Conservation (phyloP, 2,113 vertebrate species). For the Neolamprologus sp. region DNA sequence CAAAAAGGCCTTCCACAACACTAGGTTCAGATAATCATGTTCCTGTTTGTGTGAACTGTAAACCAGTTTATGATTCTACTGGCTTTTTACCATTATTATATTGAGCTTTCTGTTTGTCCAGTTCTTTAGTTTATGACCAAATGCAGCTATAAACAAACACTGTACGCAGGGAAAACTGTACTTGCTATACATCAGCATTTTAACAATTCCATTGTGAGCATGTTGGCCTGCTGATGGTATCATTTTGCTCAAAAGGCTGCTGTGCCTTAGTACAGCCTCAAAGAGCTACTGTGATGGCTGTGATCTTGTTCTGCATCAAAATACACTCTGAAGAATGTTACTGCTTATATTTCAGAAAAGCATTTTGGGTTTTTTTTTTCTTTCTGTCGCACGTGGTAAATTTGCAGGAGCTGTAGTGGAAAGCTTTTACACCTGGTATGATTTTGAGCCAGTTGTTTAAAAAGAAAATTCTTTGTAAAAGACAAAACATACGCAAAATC, state of each 20-base stretch:
- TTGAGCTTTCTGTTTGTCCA: not conserved
- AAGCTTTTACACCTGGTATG: not conserved
- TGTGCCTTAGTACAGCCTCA: not conserved
- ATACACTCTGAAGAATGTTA: not conserved
- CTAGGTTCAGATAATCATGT: not conserved
- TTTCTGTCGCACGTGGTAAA: not conserved
- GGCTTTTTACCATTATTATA: not conserved
- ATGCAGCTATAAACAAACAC: not conserved
- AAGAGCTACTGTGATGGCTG: not conserved
- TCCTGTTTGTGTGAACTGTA: not conserved
- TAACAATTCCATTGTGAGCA: not conserved
- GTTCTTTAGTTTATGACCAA: not conserved
- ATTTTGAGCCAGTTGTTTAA: not conserved
- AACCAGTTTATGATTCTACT: not conserved
- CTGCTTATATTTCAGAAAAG: not conserved
- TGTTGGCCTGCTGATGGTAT: not conserved
- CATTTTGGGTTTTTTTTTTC: rapidly evolving
- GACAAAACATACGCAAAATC: rapidly evolving
- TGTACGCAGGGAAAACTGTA: not conserved
- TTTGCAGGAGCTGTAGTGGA: not conserved
- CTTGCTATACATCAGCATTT: not conserved
- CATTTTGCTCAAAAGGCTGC: not conserved
- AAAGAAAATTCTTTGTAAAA: not conserved
- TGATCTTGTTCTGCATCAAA: not conserved
- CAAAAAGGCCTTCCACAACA: not conserved